Conservation (phyloP, 2,113 vertebrate genomes). For the Nanorana parkeri region DNA sequence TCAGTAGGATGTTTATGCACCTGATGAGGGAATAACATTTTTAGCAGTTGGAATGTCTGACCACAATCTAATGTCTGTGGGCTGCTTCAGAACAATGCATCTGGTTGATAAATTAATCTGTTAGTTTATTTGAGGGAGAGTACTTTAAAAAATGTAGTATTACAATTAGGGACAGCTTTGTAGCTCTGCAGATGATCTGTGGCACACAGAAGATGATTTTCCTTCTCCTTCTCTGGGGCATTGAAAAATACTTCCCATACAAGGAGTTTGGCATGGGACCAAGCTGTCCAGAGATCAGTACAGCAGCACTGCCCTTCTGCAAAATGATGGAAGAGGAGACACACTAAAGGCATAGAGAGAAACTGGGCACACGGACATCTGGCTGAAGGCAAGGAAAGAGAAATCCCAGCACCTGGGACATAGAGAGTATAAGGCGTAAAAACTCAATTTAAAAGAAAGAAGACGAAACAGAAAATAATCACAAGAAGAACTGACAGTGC, state of each 20-base stretch:
- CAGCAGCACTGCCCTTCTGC: conserved; percentile 23
- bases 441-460: not conserved
- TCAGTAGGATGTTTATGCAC: no score
- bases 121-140: no score
- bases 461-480: not conserved
- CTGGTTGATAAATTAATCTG: no score
- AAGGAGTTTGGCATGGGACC: conserved; percentile 71
- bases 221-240: conserved; percentile 53
- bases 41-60: no score
- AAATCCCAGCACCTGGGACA: not conserved
- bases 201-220: conserved; percentile 49
- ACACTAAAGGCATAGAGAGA: conserved; percentile 4
- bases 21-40: no score
- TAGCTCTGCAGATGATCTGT: conserved; percentile 38
- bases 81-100: no score
- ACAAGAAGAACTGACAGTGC: not conserved
- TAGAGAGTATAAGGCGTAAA: no score
- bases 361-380: conserved; percentile 14
- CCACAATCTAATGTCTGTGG: no score
- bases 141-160: not conserved
- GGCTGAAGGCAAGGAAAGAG: not conserved
- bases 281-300: conserved; percentile 31
- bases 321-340: conserved; percentile 38
- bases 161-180: conserved; percentile 14
- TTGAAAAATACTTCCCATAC: conserved; percentile 70